Evolutionary conservation across 2,888 invertebrate genomes (phyloP), one percentile per base, ranked within the genome.

Genomic region (Amiota communis): DNA sequence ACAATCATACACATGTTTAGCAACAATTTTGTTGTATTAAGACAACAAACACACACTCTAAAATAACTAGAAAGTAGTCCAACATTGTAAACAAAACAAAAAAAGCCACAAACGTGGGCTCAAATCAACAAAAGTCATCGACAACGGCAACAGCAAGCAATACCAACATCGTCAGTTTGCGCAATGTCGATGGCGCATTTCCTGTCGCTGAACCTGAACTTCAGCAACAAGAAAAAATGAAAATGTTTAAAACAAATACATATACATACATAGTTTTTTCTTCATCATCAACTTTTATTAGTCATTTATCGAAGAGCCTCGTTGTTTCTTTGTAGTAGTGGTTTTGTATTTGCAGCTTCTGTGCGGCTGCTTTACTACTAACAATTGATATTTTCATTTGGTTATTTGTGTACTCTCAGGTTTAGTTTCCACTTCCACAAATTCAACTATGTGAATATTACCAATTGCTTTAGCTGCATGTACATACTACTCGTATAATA

Each of bases 191-290:
- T 63, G 23, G 23, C n/a, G 67, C 75, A 78, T 80, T 86, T 87
- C 88, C 88, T 87, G 88, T 73, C 48, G 74, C 80, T 88, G 87
- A 88, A 88, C 88, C 88, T 87, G 87, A 88, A 87, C 88, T 88
- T 87, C 78, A 70, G 4, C 69, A 51, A 2, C 65, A 73, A 36
- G 56, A n/a, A 67, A 8, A 73, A 72, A 71, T 12, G 53, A 53
- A 74, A 70, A 74, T 77, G 80, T 80, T 78, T 72, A 74, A 57
- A 72, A 74, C n/a, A 68, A 12, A 72, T 53, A 68, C 36, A 56
- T 68, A 72, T 17, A n/a, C 10, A 11, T 15, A 13, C 13, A 36
- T 12, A 57, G 36, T 47, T 74, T 71, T 71, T 53, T 67, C 51
- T 49, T 61, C 72, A 36, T 68, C 71, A 57, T 8, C 69, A 75